These are phyloP conservation scores for Andrena fulva DNA, from an alignment of 2,888 invertebrate species.

Conservation along the genomic window DNA sequence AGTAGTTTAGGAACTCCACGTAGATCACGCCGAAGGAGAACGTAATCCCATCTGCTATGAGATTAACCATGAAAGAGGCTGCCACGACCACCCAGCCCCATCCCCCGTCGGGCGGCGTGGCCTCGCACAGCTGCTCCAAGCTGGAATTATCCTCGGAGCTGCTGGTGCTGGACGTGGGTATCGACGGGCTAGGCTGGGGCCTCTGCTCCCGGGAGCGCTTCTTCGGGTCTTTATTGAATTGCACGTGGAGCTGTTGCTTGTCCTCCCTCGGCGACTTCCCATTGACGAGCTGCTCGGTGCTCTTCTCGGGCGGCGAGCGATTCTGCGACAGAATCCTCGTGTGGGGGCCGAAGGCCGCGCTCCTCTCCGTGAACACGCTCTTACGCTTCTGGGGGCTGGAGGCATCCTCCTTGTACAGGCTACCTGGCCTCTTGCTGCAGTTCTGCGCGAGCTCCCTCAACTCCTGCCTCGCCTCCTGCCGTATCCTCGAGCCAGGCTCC, in stretches of 20 bases:
- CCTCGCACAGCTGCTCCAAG: slow-evolving; percentile 88
- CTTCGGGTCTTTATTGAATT: slow-evolving; percentile 79
- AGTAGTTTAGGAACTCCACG: slow-evolving; percentile 93
- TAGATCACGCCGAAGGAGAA: slow-evolving; percentile 97
- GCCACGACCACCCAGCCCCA: slow-evolving; percentile 97
- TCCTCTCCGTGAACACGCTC: slow-evolving; percentile 62
- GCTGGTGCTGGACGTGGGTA: slow-evolving; percentile 83
- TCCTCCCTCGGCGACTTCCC: slow-evolving; percentile 74
- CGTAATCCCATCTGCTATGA: slow-evolving; percentile 96
- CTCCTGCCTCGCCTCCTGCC: slow-evolving; percentile 75
- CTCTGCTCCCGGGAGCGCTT: slow-evolving; percentile 62
- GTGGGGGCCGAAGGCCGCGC: slow-evolving; percentile 63
- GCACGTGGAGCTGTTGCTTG: slow-evolving; percentile 79
- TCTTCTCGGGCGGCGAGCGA: slow-evolving; percentile 64
- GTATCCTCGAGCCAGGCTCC: slow-evolving; percentile 72
- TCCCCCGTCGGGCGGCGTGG: slow-evolving; percentile 93
- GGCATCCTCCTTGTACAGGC: slow-evolving; percentile 69
- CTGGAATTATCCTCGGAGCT: slow-evolving; percentile 88
- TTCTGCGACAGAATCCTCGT: slow-evolving; percentile 67
- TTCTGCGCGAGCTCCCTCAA: slow-evolving; percentile 66
- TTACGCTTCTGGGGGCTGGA: slow-evolving; percentile 67
- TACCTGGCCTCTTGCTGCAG: slow-evolving; percentile 70
- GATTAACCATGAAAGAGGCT: slow-evolving; percentile 94
- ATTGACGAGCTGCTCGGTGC: slow-evolving; percentile 76
- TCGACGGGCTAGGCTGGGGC: slow-evolving; percentile 80